A percentile compares a stretch with the other conserved stretches of the same genome.
Conservation (phyloP, 2,797 vertebrate genomes). For the Poecilia gillii region DNA sequence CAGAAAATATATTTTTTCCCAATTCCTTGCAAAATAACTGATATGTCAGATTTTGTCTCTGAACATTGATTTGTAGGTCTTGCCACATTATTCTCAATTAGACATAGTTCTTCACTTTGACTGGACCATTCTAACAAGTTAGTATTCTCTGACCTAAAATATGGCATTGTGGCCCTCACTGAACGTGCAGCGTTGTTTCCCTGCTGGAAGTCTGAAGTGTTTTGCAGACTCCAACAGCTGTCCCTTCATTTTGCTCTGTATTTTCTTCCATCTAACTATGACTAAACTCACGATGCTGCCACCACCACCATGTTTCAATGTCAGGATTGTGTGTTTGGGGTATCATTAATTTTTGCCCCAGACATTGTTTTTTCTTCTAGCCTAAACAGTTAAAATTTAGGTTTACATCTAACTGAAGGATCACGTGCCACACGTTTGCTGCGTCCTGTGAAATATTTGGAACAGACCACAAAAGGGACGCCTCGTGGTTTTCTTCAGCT, state of each 20-base stretch:
- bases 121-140: background rate
- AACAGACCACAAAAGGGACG: background rate
- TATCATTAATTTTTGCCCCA: background rate
- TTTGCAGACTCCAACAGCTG: background rate
- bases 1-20: background rate
- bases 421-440: background rate
- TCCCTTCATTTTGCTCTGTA: background rate
- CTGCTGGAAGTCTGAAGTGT: background rate
- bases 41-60: background rate
- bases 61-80: background rate
- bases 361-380: background rate
- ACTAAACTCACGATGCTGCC: background rate
- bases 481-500: background rate
- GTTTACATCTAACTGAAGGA: background rate
- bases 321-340: background rate
- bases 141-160: background rate
- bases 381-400: background rate
- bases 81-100: background rate
- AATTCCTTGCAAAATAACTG: background rate
- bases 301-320: background rate
- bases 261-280: background rate
- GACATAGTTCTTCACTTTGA: background rate
- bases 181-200: background rate
- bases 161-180: background rate
- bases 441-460: background rate